Evolutionary conservation across 2,888 invertebrate genomes (phyloP).

Genomic region (Sarcophaga subvicina): DNA sequence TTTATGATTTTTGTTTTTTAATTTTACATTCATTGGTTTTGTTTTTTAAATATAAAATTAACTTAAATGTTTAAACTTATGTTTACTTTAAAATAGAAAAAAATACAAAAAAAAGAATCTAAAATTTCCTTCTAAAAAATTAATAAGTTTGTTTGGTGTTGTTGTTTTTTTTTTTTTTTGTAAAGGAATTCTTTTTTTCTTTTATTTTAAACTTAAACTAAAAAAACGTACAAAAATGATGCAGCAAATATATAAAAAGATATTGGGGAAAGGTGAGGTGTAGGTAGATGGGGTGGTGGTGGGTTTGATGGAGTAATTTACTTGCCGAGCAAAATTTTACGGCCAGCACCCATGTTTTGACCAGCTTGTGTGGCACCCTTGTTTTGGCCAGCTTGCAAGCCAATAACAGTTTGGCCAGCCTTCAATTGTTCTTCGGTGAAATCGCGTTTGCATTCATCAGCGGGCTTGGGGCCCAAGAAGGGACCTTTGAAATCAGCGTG

Average conservation of each 20-base stretch:
- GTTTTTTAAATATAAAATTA: conserved; percentile 72
- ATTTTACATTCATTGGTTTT: conserved; percentile 15
- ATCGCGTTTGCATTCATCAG: conserved; percentile 96
- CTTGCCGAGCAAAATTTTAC: conserved; percentile 96
- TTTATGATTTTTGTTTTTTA: conserved; percentile 65
- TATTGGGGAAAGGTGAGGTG: not conserved
- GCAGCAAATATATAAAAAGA: conserved; percentile 34
- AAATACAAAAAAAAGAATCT: conserved; percentile 22
- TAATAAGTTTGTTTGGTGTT: conserved; percentile 41
- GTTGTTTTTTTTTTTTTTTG: conserved; percentile 49
- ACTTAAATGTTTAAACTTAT: conserved; percentile 78
- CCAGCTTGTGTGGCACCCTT: conserved; percentile 97
- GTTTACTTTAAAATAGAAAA: conserved; percentile 62
- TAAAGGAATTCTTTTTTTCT: conserved; percentile 39
- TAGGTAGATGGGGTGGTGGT: not conserved
- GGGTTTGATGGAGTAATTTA: conserved; percentile 81
- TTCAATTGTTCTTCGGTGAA: conserved; percentile 95
- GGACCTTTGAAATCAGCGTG: conserved; percentile 94
- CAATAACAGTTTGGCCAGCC: conserved; percentile 94
- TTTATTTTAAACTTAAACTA: conserved; percentile 50
- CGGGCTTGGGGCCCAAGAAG: conserved; percentile 95
- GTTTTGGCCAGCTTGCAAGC: conserved; percentile 97
- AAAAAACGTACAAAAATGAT: conserved; percentile 56
- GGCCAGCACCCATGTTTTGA: conserved; percentile 93
- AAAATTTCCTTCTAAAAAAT: conserved; percentile 45